Base-by-base conservation (phyloP, 2,797 vertebrate species). In the Tapera naevia region DNA sequence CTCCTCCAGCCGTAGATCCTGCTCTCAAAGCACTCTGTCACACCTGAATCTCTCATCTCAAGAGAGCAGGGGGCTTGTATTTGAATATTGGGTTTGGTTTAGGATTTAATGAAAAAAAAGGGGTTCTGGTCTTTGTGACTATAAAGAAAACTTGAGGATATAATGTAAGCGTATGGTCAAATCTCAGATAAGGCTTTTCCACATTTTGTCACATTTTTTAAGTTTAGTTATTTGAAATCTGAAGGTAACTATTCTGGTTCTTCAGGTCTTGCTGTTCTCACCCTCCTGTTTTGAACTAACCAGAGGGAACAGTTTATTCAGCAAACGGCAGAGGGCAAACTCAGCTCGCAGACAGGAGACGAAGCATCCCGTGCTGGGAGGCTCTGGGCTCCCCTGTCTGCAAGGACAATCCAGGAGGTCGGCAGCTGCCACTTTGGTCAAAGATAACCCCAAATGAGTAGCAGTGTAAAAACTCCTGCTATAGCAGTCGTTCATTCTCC, bases 311-410 rank as follows among this genome's bases (percentile, higher is more conserved):
- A 80, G 24, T 80, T 76, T 76, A 9, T 46, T 13, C 27, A 46
- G 5, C 80, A n/a, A 80, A 91, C 96, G 95, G 95, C 95, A 97
- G 96, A 96, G 94, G 96, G 96, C 96, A 92, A 93, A 70, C 89
- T 8, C 86, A 39, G 94, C 90, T 76, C 57, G 4, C 78, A 33
- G 45, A 62, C 25, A 3, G 61, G 18, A 35, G n/a, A 14, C 6
- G 23, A 43, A 18, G 1, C 7, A 25, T 15, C 0, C n/a, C 0
- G 27, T 0, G 54, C 33, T 32, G 32, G 35, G 62, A 35, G 19
- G 37, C 24, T 78, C 27, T 1, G 0, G 2, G 15, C 5, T 7
- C 22, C 54, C 0, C 0, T 3, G 17, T 17, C n/a, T 82, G 57
- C 45, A 32, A 2, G 48, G 65, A 33, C n/a, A 62, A 0, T 24